Percentiles rank a stretch among this genome's conserved stretches.
Evolutionary conservation across 2,113 vertebrate species (phyloP).

Genomic region (Xyrauchen texanus): DNA sequence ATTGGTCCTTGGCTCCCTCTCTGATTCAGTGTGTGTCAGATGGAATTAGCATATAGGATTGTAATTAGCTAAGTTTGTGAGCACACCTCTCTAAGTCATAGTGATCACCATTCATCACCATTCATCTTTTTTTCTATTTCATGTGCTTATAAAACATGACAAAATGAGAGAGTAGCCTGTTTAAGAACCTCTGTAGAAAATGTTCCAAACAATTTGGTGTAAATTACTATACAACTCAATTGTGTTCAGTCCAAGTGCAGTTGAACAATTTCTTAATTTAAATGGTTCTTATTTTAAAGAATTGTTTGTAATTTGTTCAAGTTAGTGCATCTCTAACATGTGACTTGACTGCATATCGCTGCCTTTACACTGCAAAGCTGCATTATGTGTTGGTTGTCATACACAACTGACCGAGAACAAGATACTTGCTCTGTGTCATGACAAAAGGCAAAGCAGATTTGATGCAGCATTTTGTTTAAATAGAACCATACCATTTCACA

Average conservation of each 20-base stretch:
- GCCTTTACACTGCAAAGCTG: neutral
- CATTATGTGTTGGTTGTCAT: neutral
- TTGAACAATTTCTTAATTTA: too few species aligned
- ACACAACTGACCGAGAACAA: too few species aligned
- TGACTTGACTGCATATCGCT: too few species aligned
- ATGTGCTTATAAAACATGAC: neutral
- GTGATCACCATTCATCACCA: neutral
- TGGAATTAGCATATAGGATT: conserved; percentile 46
- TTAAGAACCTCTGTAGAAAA: neutral
- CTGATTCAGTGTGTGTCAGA: conserved; percentile 35
- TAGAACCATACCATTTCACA: neutral
- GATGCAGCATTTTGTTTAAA: too few species aligned
- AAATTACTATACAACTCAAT: too few species aligned
- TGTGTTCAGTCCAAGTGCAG: too few species aligned
- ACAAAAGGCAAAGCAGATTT: too few species aligned
- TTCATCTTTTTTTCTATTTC: neutral
- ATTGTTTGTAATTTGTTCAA: too few species aligned
- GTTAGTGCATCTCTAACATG: too few species aligned
- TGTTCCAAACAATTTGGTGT: too few species aligned
- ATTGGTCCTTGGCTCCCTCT: conserved; percentile 6
- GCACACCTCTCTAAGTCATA: conserved; percentile 10
- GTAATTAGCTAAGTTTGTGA: conserved; percentile 36
- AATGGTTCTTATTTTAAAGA: too few species aligned
- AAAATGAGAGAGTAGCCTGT: neutral
- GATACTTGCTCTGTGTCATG: too few species aligned